Evolutionary conservation across 2,113 vertebrate genomes (phyloP).

Genomic region (Sinocyclocheilus rhinocerous): DNA sequence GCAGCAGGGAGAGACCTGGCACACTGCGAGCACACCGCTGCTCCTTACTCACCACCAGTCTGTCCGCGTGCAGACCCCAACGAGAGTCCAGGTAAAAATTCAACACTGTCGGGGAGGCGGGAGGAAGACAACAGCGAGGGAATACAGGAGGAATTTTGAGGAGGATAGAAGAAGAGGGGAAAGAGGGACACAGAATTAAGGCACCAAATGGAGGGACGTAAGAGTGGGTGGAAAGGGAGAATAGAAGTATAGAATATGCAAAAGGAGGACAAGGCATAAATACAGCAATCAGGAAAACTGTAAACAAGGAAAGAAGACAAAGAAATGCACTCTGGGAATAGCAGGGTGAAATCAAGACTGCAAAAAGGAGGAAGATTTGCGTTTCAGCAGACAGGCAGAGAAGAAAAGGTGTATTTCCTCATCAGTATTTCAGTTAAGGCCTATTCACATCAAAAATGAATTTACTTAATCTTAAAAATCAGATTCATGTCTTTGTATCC

Average conservation of each 20-base stretch:
- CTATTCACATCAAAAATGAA: neutral
- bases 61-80: slow-evolving; percentile 91
- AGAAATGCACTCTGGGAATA: slow-evolving; percentile 15
- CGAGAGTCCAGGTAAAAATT: slow-evolving; percentile 96
- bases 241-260: slow-evolving; percentile 18
- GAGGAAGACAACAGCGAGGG: slow-evolving; percentile 26
- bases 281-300: slow-evolving; percentile 20
- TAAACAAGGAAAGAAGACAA: slow-evolving; percentile 13
- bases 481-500: neutral
- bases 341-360: slow-evolving; percentile 16
- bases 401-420: neutral
- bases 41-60: slow-evolving; percentile 94
- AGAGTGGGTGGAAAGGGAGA: slow-evolving; percentile 39
- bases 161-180: slow-evolving; percentile 52
- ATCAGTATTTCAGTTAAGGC: neutral
- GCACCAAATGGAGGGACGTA: neutral
- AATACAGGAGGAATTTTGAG: slow-evolving; percentile 39
- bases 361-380: slow-evolving; percentile 10
- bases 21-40: slow-evolving; percentile 91
- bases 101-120: slow-evolving; percentile 76
- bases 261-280: slow-evolving; percentile 20
- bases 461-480: neutral
- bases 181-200: neutral
- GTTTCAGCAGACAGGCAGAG: neutral
- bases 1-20: slow-evolving; percentile 84